Evolutionary conservation across 2,113 vertebrate species (phyloP).

Genomic region (Meleagris gallopavo): DNA sequence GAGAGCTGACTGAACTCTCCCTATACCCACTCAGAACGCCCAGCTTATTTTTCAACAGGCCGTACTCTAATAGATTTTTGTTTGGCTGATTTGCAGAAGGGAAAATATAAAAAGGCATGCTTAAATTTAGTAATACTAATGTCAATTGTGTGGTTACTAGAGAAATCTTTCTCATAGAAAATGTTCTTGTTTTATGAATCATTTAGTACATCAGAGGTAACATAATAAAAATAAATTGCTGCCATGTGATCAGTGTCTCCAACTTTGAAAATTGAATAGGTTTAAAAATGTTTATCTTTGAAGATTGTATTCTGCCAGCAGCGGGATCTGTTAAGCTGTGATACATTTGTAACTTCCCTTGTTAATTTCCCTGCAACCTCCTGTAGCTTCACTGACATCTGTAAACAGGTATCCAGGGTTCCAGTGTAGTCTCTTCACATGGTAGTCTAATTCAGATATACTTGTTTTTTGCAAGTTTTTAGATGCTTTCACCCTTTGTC

Average conservation of each 20-base stretch:
- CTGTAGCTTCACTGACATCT: not conserved
- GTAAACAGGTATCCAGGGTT: not conserved
- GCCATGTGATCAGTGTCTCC: not conserved
- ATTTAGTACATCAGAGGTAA: not conserved
- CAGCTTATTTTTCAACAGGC: not conserved
- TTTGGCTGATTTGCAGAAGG: not conserved
- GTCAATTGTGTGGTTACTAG: not conserved
- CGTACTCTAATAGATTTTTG: not conserved
- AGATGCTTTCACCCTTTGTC: not conserved
- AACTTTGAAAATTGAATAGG: not conserved
- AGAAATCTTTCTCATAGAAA: not conserved
- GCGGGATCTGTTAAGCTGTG: not conserved
- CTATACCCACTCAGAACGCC: not conserved
- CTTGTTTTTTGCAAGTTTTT: not conserved
- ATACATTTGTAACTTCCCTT: slow-evolving; percentile 44
- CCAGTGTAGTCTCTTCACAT: not conserved
- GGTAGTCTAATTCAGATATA: not conserved
- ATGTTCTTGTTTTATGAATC: slow-evolving; percentile 27
- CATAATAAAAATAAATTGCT: not conserved
- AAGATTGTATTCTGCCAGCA: not conserved
- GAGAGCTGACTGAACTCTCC: not conserved
- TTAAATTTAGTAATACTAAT: not conserved
- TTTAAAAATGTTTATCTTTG: slow-evolving; percentile 12
- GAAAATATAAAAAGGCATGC: not conserved
- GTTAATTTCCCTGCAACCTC: slow-evolving; percentile 47